These are phyloP conservation scores for Rhabdomys dilectus DNA, from an alignment of 2,113 vertebrate species.

Conservation along the genomic window DNA sequence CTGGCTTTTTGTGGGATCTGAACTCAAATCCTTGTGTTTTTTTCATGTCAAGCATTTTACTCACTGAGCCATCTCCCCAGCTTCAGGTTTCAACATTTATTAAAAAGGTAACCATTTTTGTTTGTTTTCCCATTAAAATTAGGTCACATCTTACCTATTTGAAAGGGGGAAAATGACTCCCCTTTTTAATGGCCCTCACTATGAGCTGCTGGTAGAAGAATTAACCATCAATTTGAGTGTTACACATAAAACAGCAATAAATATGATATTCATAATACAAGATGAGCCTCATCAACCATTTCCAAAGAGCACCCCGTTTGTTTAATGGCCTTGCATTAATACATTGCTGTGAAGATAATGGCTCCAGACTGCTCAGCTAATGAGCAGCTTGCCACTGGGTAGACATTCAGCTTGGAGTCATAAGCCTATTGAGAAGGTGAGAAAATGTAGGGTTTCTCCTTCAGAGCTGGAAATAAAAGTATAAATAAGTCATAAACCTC, in stretches of 20 bases:
- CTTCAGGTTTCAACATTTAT: constrained; percentile 24
- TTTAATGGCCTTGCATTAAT: constrained; percentile 67
- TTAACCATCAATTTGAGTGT: constrained; percentile 58
- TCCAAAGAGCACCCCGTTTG: constrained; percentile 64
- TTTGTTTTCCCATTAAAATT: constrained; percentile 41
- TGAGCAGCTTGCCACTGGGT: constrained; percentile 55
- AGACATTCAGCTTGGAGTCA: constrained; percentile 49
- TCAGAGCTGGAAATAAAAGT: constrained; percentile 3
- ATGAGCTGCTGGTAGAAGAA: constrained; percentile 45
- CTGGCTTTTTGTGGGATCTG: not conserved
- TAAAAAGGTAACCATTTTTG: not conserved
- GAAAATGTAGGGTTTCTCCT: not conserved
- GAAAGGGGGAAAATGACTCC: constrained; percentile 18
- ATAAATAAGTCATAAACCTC: not conserved
- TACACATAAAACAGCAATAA: constrained; percentile 74
- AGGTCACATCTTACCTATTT: constrained; percentile 49
- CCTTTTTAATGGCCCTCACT: constrained; percentile 32
- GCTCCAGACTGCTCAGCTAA: constrained; percentile 60
- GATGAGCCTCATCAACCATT: constrained; percentile 68
- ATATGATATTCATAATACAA: constrained; percentile 72
- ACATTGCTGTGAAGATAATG: constrained; percentile 62
- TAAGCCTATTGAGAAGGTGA: constrained; percentile 52
- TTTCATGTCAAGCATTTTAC: not conserved
- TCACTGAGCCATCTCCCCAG: not conserved
- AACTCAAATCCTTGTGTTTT: too few species aligned